Conservation (phyloP, 2,797 vertebrate species). For the Vipera ursinii region DNA sequence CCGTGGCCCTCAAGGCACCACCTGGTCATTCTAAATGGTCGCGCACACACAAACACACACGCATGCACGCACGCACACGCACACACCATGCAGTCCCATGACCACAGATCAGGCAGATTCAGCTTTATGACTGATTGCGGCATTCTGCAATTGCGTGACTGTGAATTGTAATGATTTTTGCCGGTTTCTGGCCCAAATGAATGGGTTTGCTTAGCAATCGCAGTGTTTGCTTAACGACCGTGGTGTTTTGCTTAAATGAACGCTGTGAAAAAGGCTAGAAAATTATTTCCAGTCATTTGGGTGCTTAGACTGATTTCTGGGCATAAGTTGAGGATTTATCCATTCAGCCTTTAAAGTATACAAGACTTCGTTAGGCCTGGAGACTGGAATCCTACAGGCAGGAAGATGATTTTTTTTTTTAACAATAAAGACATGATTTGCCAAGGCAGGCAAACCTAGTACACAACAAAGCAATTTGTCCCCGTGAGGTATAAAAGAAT, state of each 20-base stretch:
- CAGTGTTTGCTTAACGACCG: neutral
- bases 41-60: too few species aligned
- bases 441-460: neutral
- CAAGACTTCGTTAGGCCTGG: neutral
- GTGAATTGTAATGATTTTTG: neutral
- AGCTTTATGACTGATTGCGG: neutral
- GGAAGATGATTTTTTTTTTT: neutral
- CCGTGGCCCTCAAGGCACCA: neutral
- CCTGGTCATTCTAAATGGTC: neutral
- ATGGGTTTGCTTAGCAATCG: neutral
- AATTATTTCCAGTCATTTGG: neutral
- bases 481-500: neutral
- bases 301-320: neutral
- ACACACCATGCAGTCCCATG: neutral
- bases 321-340: neutral
- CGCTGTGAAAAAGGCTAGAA: neutral
- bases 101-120: neutral
- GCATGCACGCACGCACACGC: neutral
- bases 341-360: neutral
- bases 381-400: neutral
- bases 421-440: neutral
- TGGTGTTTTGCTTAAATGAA: neutral
- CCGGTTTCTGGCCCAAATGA: neutral
- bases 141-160: neutral
- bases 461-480: neutral